Evolutionary conservation across 2,888 invertebrate genomes (phyloP).

Genomic region (Zygothrica quintamaculata): DNA sequence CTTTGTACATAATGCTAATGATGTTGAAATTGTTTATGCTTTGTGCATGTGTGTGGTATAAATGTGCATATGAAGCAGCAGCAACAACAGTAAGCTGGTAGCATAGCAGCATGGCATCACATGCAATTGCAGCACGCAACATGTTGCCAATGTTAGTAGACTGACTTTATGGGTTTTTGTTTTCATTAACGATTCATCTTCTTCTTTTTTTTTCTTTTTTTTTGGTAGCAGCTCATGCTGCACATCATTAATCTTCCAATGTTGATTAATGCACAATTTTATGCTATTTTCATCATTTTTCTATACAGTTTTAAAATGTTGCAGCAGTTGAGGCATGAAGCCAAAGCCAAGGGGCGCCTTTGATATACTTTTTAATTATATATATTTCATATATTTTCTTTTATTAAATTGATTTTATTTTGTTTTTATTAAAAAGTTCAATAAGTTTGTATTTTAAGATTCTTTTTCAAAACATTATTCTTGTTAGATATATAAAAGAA

Average conservation of each 20-base stretch:
- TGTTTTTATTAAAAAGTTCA: background rate
- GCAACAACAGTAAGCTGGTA: constrained; percentile 19
- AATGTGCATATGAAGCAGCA: constrained; percentile 21
- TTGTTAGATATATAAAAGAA: background rate
- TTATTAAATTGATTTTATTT: constrained; percentile 42
- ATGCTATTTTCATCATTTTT: constrained; percentile 57
- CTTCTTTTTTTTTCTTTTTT: constrained; percentile 15
- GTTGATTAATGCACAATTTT: constrained; percentile 71
- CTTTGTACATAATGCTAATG: constrained; percentile 61
- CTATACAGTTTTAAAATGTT: constrained; percentile 29
- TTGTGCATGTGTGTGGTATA: constrained; percentile 37
- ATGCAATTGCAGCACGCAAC: constrained; percentile 67
- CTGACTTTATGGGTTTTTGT: constrained; percentile 46
- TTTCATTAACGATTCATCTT: constrained; percentile 18
- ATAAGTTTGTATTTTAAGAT: too few species aligned
- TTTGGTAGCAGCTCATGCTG: constrained; percentile 54
- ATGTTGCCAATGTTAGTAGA: constrained; percentile 60
- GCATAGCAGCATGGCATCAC: constrained; percentile 34
- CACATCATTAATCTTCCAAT: constrained; percentile 73
- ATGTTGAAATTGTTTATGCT: constrained; percentile 60
- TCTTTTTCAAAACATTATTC: too few species aligned
- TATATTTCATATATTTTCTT: constrained; percentile 9
- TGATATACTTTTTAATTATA: constrained; percentile 43
- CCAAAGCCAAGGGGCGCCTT: constrained; percentile 31
- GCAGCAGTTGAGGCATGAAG: constrained; percentile 57